phyloP scores from a whole-genome alignment of 2,797 vertebrate genomes.

The Paguma larvata region DNA sequence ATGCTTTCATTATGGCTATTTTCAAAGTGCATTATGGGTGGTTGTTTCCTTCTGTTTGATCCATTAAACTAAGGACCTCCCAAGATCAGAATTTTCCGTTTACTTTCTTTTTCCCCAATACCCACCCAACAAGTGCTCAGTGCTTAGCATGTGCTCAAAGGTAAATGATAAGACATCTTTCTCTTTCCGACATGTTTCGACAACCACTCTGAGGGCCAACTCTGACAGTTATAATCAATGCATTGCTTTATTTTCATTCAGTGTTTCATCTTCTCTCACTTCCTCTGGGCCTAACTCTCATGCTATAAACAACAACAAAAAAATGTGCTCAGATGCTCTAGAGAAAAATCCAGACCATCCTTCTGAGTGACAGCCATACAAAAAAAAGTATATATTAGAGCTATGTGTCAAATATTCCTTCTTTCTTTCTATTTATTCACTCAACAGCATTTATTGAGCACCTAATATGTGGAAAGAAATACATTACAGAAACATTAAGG shows the following conservation, averaged over 20 bases:
- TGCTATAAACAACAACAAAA: background rate
- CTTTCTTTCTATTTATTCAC: background rate
- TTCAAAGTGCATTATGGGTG: background rate
- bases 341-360: background rate
- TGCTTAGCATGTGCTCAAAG: background rate
- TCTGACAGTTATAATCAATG: background rate
- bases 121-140: background rate
- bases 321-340: background rate
- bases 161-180: background rate
- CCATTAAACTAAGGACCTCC: background rate
- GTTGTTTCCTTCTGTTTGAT: background rate
- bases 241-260: conserved; percentile 15
- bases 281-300: background rate
- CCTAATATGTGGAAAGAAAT: background rate
- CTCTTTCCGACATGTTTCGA: background rate
- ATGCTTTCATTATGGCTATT: background rate
- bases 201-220: background rate
- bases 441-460: background rate
- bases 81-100: background rate
- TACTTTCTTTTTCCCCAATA: background rate
- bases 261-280: background rate
- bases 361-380: background rate
- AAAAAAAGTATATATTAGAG: background rate
- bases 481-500: too few species aligned
- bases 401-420: background rate